A percentile compares a stretch with the other conserved stretches of the same genome.
These are phyloP conservation scores for Caenorhabditis macrosperma DNA, from an alignment of 2,888 invertebrate genomes.

Conservation along the genomic window DNA sequence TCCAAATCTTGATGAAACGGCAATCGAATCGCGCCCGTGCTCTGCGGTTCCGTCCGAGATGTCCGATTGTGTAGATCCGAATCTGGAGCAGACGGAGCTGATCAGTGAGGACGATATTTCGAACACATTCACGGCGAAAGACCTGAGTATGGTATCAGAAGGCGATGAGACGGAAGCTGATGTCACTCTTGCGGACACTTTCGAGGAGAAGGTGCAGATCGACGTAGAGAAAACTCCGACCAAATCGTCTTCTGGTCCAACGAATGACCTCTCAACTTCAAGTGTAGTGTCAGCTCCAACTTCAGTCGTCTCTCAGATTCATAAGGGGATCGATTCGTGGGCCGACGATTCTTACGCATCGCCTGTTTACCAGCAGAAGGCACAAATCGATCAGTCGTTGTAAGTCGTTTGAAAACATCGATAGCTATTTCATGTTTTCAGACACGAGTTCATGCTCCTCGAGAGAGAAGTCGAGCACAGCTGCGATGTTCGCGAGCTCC, in stretches of 20 bases:
- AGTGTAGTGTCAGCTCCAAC: not conserved
- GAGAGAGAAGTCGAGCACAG: slow-evolving; percentile 30
- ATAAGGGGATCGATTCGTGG: slow-evolving; percentile 4
- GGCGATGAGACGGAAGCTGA: slow-evolving; percentile 29
- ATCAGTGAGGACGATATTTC: too few species aligned
- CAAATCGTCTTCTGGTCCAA: not conserved
- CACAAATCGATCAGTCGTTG: slow-evolving; percentile 28
- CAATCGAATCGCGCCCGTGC: slow-evolving; percentile 12
- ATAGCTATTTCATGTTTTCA: not conserved
- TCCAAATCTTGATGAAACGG: slow-evolving; percentile 23
- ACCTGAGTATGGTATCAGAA: too few species aligned
- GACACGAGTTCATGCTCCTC: slow-evolving; percentile 29
- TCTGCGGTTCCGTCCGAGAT: not conserved
- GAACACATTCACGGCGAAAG: too few species aligned
- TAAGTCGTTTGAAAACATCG: slow-evolving; percentile 7
- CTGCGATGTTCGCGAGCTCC: not conserved
- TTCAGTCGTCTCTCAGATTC: not conserved
- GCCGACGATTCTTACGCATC: not conserved
- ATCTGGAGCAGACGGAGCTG: slow-evolving; percentile 7
- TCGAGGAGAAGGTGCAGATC: not conserved
- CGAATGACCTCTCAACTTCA: not conserved
- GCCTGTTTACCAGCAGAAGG: not conserved
- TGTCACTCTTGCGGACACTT: slow-evolving; percentile 21
- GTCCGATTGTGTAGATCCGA: not conserved
- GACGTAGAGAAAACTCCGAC: slow-evolving; percentile 9